Conservation (phyloP, 2,797 vertebrate species). For the Micromesistius poutassou region DNA sequence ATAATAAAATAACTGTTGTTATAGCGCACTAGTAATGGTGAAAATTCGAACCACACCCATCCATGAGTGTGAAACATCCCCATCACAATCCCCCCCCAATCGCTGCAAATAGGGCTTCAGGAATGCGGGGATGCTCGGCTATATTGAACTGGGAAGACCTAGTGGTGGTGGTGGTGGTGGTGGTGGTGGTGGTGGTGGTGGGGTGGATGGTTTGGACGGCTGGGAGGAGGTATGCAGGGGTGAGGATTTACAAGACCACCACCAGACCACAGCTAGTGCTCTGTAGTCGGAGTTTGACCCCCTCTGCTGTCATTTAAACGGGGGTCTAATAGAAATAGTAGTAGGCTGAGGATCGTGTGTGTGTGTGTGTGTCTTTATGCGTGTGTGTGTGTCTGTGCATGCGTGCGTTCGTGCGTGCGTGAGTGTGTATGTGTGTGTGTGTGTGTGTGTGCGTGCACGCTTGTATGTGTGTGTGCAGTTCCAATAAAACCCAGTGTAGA, state of each 20-base stretch:
- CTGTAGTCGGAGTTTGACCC: slow-evolving; percentile 19
- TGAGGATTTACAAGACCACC: slow-evolving; percentile 30
- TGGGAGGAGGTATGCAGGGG: slow-evolving; percentile 21
- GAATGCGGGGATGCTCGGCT: not conserved
- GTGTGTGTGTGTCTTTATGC: not conserved
- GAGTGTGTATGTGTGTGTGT: too few species aligned
- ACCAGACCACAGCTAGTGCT: slow-evolving; percentile 22
- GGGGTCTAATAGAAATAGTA: not conserved
- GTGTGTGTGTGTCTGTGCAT: too few species aligned
- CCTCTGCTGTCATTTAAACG: slow-evolving; percentile 25
- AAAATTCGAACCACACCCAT: not conserved
- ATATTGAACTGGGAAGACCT: slow-evolving; percentile 2
- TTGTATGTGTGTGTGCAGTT: not conserved
- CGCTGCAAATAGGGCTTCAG: not conserved
- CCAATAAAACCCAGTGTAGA: not conserved
- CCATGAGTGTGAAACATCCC: not conserved
- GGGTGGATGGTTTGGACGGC: slow-evolving; percentile 27
- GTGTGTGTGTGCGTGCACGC: too few species aligned
- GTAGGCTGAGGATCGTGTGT: not conserved
- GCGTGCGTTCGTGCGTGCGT: too few species aligned
- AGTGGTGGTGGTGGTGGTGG: slow-evolving; percentile 17
- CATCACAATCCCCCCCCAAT: not conserved
- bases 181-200: slow-evolving; percentile 6
- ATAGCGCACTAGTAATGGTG: too few species aligned
- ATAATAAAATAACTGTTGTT: too few species aligned